A percentile compares a stretch with the other conserved stretches of the same genome.
phyloP scores from a whole-genome alignment of 1,140 invertebrate species.

The Geopemphigus sp. region DNA sequence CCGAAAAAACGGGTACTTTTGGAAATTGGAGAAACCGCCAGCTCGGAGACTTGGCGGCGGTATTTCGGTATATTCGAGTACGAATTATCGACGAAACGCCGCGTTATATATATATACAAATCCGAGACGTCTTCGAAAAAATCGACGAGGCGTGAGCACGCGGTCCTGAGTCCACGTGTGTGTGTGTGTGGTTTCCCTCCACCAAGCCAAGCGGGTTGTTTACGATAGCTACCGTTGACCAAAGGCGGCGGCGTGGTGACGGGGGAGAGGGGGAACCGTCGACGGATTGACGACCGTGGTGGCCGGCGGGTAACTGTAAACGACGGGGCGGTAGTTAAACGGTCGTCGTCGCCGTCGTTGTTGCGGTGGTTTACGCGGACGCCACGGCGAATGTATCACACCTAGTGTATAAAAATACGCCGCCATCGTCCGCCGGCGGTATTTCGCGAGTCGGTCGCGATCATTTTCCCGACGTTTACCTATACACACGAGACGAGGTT shows the following conservation, averaged over 20 bases:
- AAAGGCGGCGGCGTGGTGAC: neutral
- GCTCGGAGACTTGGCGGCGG: no score
- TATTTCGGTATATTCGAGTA: no score
- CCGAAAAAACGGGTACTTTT: no score
- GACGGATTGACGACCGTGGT: neutral
- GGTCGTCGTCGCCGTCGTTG: slow-evolving; percentile 18
- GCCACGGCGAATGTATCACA: neutral
- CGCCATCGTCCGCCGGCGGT: neutral
- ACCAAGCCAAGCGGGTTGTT: neutral
- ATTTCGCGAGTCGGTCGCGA: neutral
- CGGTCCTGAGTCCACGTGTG: slow-evolving; percentile 1
- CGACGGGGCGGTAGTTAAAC: slow-evolving; percentile 15
- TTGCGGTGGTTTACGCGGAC: neutral
- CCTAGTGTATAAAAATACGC: no score
- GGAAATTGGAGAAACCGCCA: no score
- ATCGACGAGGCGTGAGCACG: no score
- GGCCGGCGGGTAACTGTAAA: slow-evolving; percentile 11
- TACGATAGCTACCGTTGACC: slow-evolving; percentile 23
- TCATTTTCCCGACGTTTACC: no score
- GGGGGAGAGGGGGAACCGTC: slow-evolving; percentile 10
- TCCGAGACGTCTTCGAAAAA: no score
- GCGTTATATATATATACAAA: no score
- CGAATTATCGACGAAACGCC: no score
- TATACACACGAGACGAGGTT: no score
- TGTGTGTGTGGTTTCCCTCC: neutral